These are phyloP conservation scores for Heliconius cydno DNA, from an alignment of 2,888 invertebrate genomes.

Conservation along the genomic window DNA sequence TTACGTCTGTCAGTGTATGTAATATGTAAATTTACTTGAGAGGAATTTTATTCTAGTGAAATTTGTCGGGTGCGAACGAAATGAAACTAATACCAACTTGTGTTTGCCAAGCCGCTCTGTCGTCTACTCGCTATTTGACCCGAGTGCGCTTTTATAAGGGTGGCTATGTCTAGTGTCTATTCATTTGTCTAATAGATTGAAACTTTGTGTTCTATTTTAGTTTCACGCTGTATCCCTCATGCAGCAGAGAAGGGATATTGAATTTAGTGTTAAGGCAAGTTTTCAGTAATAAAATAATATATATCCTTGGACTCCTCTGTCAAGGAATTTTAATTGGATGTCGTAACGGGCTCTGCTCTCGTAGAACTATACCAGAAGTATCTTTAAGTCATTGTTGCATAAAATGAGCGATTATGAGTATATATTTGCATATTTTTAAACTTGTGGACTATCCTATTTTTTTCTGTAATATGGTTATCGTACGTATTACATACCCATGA, in stretches of 20 bases:
- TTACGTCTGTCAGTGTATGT: neutral
- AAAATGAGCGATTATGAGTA: no score
- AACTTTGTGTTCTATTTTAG: neutral
- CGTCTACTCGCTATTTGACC: slow-evolving; percentile 50
- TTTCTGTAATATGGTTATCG: slow-evolving; percentile 23
- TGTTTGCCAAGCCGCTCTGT: slow-evolving; percentile 48
- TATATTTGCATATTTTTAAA: neutral
- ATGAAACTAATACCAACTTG: slow-evolving; percentile 49
- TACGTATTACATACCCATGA: slow-evolving; percentile 51
- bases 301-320: no score
- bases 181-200: slow-evolving; percentile 6
- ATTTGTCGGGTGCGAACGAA: slow-evolving; percentile 40
- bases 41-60: slow-evolving; percentile 39
- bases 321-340: no score
- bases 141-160: slow-evolving; percentile 48
- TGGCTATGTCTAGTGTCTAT: slow-evolving; percentile 28
- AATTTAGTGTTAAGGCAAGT: neutral
- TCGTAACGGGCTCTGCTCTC: no score
- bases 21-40: slow-evolving; percentile 36
- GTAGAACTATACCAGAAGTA: no score
- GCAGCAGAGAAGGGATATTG: neutral
- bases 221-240: neutral
- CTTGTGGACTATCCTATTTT: slow-evolving; percentile 9
- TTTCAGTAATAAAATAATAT: no score
- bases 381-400: no score